Percentiles rank a stretch among this genome's conserved stretches.
These are phyloP conservation scores for Mormyrops boulengeri DNA, from an alignment of 2,797 vertebrate genomes.

Conservation along the genomic window DNA sequence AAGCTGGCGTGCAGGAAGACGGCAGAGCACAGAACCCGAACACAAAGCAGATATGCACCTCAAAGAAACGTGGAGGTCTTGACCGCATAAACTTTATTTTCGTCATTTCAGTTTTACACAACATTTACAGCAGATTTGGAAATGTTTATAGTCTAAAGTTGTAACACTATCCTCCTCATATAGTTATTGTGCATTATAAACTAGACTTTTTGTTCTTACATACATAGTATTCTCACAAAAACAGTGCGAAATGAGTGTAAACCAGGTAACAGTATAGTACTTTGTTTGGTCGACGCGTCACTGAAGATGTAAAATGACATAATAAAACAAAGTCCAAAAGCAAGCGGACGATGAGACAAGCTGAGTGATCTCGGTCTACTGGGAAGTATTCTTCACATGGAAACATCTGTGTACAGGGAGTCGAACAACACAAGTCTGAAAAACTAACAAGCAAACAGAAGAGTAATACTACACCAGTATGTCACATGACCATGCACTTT, in stretches of 20 bases:
- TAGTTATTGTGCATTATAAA: conserved; percentile 23
- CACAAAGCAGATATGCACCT: background rate
- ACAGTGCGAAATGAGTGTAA: conserved; percentile 20
- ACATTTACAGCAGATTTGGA: conserved; percentile 30
- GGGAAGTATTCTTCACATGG: conserved; percentile 17
- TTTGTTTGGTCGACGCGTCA: conserved; percentile 12
- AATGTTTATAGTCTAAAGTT: conserved; percentile 24
- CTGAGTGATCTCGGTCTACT: background rate
- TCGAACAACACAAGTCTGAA: conserved; percentile 14
- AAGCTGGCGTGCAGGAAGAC: background rate
- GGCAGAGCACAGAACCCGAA: background rate
- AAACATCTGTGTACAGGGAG: conserved; percentile 14
- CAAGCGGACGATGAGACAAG: conserved; percentile 11
- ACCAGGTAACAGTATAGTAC: conserved; percentile 16
- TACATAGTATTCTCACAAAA: conserved; percentile 19
- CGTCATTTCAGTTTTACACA: conserved; percentile 24
- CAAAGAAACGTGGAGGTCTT: background rate
- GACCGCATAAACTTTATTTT: conserved; percentile 24
- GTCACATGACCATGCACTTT: conserved; percentile 16
- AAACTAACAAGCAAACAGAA: conserved; percentile 15
- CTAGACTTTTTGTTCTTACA: conserved; percentile 13
- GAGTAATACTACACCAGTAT: conserved; percentile 9
- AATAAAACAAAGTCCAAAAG: conserved; percentile 15
- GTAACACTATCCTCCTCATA: conserved; percentile 23
- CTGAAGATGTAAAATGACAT: conserved; percentile 1